phyloP scores from a whole-genome alignment of 2,797 vertebrate genomes.

The Yasuhikotakia modesta region DNA sequence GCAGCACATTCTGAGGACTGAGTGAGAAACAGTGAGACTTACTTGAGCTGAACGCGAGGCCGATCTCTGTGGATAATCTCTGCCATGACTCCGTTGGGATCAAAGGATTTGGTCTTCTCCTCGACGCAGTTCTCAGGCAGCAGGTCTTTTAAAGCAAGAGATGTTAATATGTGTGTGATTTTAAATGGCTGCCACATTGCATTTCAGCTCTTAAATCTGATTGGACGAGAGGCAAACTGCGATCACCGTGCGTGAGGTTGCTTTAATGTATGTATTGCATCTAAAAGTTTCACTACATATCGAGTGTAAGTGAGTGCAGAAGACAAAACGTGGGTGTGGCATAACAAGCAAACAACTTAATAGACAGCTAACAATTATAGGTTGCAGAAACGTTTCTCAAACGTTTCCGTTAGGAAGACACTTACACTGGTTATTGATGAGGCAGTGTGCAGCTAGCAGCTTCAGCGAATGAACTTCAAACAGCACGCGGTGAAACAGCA shows the following conservation, averaged over 20 bases:
- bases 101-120: constrained; percentile 90
- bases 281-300: no score
- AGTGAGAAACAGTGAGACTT: constrained; percentile 55
- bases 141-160: constrained; percentile 76
- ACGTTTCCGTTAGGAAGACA: constrained; percentile 4
- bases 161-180: neutral
- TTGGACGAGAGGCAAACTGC: neutral
- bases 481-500: constrained; percentile 93
- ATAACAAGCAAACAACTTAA: no score
- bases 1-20: no score
- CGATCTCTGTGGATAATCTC: constrained; percentile 82
- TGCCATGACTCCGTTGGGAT: constrained; percentile 89
- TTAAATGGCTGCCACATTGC: neutral
- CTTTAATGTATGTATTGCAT: no score
- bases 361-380: no score
- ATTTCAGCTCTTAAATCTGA: neutral
- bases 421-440: constrained; percentile 96
- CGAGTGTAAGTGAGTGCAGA: no score
- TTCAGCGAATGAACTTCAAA: constrained; percentile 97
- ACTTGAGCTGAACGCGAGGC: constrained; percentile 87
- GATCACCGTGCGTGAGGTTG: neutral
- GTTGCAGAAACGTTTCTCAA: no score
- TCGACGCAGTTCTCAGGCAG: constrained; percentile 93
- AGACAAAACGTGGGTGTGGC: no score
- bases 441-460: constrained; percentile 91